Evolutionary conservation across 2,797 vertebrate species (phyloP), one percentile per base, ranked within the genome.

Genomic region (Galago senegalensis): DNA sequence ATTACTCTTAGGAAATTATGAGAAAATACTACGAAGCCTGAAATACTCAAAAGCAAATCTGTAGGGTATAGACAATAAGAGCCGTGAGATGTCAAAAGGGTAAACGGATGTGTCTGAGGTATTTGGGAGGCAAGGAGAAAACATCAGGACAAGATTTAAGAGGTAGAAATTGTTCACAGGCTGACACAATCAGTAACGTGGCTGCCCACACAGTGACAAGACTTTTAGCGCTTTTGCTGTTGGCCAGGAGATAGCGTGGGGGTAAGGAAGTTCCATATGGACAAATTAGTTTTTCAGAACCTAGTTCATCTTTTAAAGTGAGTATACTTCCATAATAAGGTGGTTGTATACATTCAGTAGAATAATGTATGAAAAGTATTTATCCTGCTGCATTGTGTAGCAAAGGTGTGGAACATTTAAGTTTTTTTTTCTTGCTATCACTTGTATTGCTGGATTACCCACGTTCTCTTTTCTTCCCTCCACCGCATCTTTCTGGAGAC

Each of bases 381-480:
- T 34, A n/a, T 77, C 31, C 43, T 72, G 87, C 27, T 23, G 70
- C 43, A 72, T 93, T 70, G 70, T n/a, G 37, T 7, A 23, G 25
- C 83, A 72, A 79, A 58, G 14, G 21, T 88, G 58, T 65, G 67
- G 34, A 73, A 94, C 72, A 92, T 17, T 4, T 85, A 84, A 96
- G n/a, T 82, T 67, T 87, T 89, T 97, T 92, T 89, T 49, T 16
- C 67, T 94, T 76, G 86, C 63, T 80, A 34, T 31, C 18, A 11
- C 53, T 86, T 80, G 25, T 14, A 80, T 29, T 17, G 56, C 34
- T 12, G 21, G 72, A 69, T 49, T 56, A 43, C 25, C 46, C 77
- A 58, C 43, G 76, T 93, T 88, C 93, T 79, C 65, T 63, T 37
- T 83, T 95, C 63, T 92, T 86, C 31, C 61, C 65, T 87, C 46